Conservation (phyloP, 2,113 vertebrate species). For the Gnathonemus echidnorhynchus region DNA sequence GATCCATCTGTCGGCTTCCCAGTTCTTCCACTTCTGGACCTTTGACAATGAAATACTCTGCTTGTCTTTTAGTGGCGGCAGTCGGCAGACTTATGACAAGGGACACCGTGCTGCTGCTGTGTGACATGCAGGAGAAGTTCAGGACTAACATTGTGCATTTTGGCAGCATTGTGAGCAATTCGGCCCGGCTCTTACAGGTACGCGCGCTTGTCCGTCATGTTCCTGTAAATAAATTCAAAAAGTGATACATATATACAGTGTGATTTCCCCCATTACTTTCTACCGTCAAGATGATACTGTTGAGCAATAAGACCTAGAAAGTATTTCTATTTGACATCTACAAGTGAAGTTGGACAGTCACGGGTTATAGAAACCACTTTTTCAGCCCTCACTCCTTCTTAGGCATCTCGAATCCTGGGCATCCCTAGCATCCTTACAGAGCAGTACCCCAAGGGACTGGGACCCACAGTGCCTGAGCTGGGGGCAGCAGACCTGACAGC, state of each 20-base stretch:
- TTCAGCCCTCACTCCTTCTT: not conserved
- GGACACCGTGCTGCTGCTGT: slow-evolving; percentile 72
- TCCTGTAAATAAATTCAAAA: not conserved
- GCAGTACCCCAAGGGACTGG: slow-evolving; percentile 79
- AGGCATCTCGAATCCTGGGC: slow-evolving; percentile 65
- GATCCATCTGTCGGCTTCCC: not conserved
- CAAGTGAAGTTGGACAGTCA: not conserved
- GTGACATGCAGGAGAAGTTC: slow-evolving; percentile 88
- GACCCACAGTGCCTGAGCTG: slow-evolving; percentile 76
- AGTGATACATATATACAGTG: not conserved
- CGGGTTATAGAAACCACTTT: not conserved
- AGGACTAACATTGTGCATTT: slow-evolving; percentile 69
- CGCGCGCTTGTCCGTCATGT: not conserved
- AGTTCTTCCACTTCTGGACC: not conserved
- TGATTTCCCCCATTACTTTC: not conserved
- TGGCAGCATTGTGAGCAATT: slow-evolving; percentile 71
- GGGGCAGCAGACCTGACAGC: slow-evolving; percentile 60
- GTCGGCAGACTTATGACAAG: slow-evolving; percentile 59
- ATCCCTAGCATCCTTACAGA: slow-evolving; percentile 72
- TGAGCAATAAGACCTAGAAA: not conserved
- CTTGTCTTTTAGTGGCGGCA: slow-evolving; percentile 48
- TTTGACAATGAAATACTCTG: not conserved
- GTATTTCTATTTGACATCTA: not conserved
- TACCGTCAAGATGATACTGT: not conserved
- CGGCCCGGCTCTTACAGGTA: slow-evolving; percentile 75